Base-by-base conservation (phyloP, 2,113 vertebrate genomes). In the Athene noctua region DNA sequence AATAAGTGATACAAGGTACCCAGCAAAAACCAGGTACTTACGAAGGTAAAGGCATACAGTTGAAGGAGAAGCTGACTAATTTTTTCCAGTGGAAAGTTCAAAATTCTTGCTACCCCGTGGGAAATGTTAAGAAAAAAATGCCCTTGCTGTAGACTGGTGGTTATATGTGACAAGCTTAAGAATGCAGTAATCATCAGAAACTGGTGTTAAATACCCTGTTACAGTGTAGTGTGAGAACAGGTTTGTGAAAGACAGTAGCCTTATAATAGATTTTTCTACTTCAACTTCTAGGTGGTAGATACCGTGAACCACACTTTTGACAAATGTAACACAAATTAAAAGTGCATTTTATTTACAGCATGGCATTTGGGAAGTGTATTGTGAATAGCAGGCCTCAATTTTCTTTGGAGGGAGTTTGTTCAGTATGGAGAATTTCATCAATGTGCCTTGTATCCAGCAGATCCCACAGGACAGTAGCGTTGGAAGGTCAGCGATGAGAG, bases 211-310 rank as follows among this genome's bases (percentile, higher is more conserved):
- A 46, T 73, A 42, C 5, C 5, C 29, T 5, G 2, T 19, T 67
- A 21, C 5, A 75, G 19, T 1, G 5, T 29, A 6, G 5, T 5
- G 5, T 32, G 26, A 77, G 32, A 68, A 86, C 0, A 1, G 18
- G 18, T 74, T 66, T 85, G 30, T 79, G 30, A 38, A 88, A 74
- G 51, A 22, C 5, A 4, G 2, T 42, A 55, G 38, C 40, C 3
- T 67, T 68, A 11, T 8, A 44, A 11, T 46, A 49, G 12, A 36
- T 57, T 70, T 70, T 84, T 92, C 29, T 55, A 15, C 10, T 57
- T 5, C 2, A 29, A 4, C 32, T 67, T 77, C 25, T 46, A n/a
- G 13, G 15, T 91, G 23, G 6, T 47, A 61, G 55, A 36, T 61
- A 34, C 22, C 20, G 22, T 58, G 11, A 46, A 46, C 44, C 44